Evolutionary conservation across 2,888 invertebrate genomes (phyloP).

Genomic region (Caenorhabditis parvicauda): DNA sequence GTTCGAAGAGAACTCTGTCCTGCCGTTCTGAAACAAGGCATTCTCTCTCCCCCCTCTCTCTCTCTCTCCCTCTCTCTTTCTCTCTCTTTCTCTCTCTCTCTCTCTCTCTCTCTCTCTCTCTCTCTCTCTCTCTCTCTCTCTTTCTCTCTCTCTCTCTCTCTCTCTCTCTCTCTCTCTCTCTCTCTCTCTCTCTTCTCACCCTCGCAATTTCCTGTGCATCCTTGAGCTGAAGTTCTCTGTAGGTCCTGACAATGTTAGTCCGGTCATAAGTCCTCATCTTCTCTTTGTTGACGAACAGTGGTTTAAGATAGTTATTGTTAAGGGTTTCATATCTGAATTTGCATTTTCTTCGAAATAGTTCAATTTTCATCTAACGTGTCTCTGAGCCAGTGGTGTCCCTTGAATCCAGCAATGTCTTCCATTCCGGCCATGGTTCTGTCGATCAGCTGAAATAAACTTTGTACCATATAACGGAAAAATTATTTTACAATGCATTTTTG

Average conservation of each 20-base stretch:
- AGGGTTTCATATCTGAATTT: constrained; percentile 34
- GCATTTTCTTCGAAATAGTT: background rate
- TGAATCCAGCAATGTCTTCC: constrained; percentile 60
- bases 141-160: too few relatives aligned
- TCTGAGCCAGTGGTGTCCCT: constrained; percentile 56
- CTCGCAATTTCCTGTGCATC: constrained; percentile 34
- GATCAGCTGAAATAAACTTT: constrained; percentile 30
- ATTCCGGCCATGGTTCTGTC: constrained; percentile 60
- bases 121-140: too few relatives aligned
- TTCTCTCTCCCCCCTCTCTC: too few relatives aligned
- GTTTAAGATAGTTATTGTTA: constrained; percentile 42
- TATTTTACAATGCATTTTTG: too few relatives aligned
- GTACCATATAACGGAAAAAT: background rate
- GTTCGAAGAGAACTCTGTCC: too few relatives aligned
- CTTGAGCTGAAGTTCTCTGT: constrained; percentile 32
- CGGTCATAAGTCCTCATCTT: constrained; percentile 46
- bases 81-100: too few relatives aligned
- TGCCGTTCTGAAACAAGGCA: too few relatives aligned
- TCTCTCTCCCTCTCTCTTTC: too few relatives aligned
- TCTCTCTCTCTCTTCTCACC: constrained; percentile 2
- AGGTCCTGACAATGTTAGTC: constrained; percentile 51
- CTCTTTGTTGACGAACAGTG: constrained; percentile 46
- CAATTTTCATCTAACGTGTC: constrained; percentile 35
- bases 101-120: too few relatives aligned
- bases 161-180: background rate